phyloP scores from a whole-genome alignment of 1,140 invertebrate genomes.

The Musca vetustissima region DNA sequence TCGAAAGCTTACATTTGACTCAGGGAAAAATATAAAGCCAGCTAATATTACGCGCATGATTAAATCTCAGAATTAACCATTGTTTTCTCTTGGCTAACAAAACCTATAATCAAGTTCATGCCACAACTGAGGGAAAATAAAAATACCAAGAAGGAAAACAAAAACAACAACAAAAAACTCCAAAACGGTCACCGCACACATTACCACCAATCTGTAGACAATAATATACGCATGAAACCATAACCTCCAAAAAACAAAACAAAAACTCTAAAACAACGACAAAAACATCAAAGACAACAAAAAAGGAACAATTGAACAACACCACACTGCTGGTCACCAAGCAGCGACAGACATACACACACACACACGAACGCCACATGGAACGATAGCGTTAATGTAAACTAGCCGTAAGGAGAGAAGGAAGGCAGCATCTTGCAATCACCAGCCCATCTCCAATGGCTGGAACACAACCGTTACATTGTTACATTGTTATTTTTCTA shows the following conservation, averaged over 20 bases:
- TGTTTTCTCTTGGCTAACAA: neutral
- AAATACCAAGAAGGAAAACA: neutral
- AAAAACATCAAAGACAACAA: neutral
- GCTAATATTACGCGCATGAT: conserved; percentile 20
- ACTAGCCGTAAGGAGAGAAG: no score
- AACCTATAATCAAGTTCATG: no score
- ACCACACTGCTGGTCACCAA: no score
- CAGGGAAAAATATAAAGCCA: neutral
- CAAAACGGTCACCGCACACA: conserved; percentile 9
- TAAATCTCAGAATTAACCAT: conserved; percentile 23
- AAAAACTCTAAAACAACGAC: conserved; percentile 11
- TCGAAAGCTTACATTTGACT: neutral
- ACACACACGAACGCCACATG: no score
- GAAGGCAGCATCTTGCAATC: conserved; percentile 16
- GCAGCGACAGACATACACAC: no score
- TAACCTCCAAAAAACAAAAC: conserved; percentile 17
- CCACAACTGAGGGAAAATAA: neutral
- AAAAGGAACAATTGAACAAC: conserved; percentile 14
- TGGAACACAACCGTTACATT: conserved; percentile 15
- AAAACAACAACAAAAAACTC: no score
- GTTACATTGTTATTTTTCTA: conserved; percentile 23
- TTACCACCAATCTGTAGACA: neutral
- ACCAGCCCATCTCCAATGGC: conserved; percentile 2
- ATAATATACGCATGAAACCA: conserved; percentile 23
- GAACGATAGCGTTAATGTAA: no score